Evolutionary conservation across 1,140 invertebrate species (phyloP), one percentile per base, ranked within the genome.

Genomic region (Oncopodura yosiiana): DNA sequence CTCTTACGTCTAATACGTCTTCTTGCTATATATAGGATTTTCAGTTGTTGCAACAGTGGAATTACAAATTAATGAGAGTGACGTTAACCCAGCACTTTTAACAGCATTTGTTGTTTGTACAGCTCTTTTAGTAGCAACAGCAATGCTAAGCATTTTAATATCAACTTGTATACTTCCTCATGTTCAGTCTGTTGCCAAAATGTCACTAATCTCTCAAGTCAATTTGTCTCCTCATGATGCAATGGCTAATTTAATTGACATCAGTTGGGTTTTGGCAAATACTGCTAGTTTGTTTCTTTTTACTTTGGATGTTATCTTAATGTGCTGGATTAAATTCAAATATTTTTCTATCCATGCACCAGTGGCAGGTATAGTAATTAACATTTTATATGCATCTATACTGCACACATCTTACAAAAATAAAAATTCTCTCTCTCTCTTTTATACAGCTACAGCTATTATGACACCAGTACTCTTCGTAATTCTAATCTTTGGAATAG

Each of bases 71-170:
- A 64, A 58, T 32, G 62, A 60, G 19, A 58, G 41, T 5, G 58
- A 59, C 41, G 53, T 49, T 3, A 58, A 53, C 43, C 49, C 49
- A 8, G 18, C 24, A 24, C 32, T 64, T 1, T 34, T 64, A 29
- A 39, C 37, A 8, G 51, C 55, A 21, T 64, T 64, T 45, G 55
- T 56, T 1, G 42, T 64, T 3, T 50, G 45, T 2, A 64, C 62
- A 2, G 77, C 77, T 1, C 66, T 81, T 9, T 68, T 81, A 3
- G 78, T 81, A 3, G 73, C 77, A 2, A 76, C 81, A 14, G 80
- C 82, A 66, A 68, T 81, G 56, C 59, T 82, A 18, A 78, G 80
- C 0, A 67, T 81, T 16, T 80, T 81, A 78, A 82, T 81, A 49
- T 78, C 78, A 24, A 81, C 80, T 1, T 81, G 80, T 57, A 76